Evolutionary conservation across 2,113 vertebrate genomes (phyloP).

Genomic region (Nettapus auritus): DNA sequence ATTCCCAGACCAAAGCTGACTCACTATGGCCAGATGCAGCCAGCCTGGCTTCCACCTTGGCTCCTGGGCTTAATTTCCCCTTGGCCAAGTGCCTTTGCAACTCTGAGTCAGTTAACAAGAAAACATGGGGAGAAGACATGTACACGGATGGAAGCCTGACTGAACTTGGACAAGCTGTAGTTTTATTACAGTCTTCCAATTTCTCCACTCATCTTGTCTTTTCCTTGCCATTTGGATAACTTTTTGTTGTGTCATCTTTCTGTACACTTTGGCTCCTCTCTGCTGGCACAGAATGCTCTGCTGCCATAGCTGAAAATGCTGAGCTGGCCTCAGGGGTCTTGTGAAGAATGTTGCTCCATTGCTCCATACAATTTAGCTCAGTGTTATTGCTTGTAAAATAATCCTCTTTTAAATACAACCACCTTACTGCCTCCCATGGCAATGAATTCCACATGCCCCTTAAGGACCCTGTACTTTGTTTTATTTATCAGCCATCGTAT

Average conservation of each 20-base stretch:
- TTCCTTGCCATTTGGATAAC: not conserved
- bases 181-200: not conserved
- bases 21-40: not conserved
- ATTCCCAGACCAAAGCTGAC: not conserved
- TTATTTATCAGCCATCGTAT: constrained; percentile 40
- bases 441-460: constrained; percentile 57
- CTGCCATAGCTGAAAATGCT: constrained; percentile 39
- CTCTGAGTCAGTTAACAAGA: not conserved
- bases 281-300: not conserved
- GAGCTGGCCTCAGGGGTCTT: constrained; percentile 55
- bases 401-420: constrained; percentile 63
- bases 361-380: constrained; percentile 39
- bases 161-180: not conserved
- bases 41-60: not conserved
- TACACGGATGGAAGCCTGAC: rapidly evolving
- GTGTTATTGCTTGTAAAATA: constrained; percentile 65
- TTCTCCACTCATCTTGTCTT: not conserved
- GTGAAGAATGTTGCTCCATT: constrained; percentile 37
- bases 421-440: constrained; percentile 41
- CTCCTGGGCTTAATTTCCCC: not conserved
- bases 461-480: not conserved
- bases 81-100: not conserved
- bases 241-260: not conserved
- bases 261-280: not conserved
- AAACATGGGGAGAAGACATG: not conserved